Base-by-base conservation (phyloP, 2,113 vertebrate genomes). In the Struthidea cinerea region DNA sequence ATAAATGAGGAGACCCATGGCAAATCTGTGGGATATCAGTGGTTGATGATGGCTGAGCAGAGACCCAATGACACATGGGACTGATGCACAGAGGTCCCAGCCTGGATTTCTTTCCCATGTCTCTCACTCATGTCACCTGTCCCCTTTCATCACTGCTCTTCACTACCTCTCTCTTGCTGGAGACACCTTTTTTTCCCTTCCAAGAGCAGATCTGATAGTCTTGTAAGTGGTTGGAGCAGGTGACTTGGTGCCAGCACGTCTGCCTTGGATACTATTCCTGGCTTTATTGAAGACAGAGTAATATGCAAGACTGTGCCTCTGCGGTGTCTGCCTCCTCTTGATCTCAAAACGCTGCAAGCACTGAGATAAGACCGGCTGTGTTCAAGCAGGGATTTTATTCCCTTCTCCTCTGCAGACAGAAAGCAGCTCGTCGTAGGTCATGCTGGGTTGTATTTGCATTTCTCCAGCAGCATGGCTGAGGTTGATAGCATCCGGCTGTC, bases 251-350 rank as follows among this genome's bases (percentile, higher is more conserved):
- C 88, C 92, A 83, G 67, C 50, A n/a, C 1, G 41, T 94, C 92
- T 94, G 75, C 71, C 71, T 79, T 83, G 83, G 79, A 46, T 90
- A 32, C 94, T 95, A 60, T 94, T 91, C 70, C 90, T 95, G 92
- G 67, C 67, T 77, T 92, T 86, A 76, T 47, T 57, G 88, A 80
- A 90, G 90, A 22, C 32, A 3, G 1, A 0, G 68, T 57, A 65
- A 81, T 80, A 64, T 46, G 87, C 77, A 84, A 87, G 92, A 50
- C 87, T 57, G 2, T 83, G 87, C 56, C 64, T 84, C 76, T 74
- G 87, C 3, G 4, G 90, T 3, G 47, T 87, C 93, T 86, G 80
- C 63, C 42, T 68, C 53, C 89, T 70, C 93, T 84, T 91, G 85
- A 93, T 91, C 88, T 85, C 11, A 4, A 65, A 80, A 59, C 0